phyloP scores from a whole-genome alignment of 2,888 invertebrate genomes.

The Tachina fera region DNA sequence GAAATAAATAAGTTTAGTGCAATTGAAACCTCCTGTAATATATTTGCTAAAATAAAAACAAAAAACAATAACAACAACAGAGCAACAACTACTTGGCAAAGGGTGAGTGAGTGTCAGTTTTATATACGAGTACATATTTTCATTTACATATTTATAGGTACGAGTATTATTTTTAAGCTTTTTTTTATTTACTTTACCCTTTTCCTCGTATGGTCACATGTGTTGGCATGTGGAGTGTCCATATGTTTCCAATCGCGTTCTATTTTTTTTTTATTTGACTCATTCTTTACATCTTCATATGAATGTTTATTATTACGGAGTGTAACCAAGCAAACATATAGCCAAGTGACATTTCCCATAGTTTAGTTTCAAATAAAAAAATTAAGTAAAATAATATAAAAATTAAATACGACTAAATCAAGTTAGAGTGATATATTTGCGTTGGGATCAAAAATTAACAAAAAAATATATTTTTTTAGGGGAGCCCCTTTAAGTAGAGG shows the following conservation, averaged over 20 bases:
- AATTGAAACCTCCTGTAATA: slow-evolving; percentile 60
- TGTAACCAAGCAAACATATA: background rate
- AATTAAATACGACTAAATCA: too few relatives aligned
- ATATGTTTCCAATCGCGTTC: background rate
- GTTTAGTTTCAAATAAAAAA: background rate
- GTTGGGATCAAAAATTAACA: too few relatives aligned
- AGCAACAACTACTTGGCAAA: slow-evolving; percentile 41
- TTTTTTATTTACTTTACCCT: background rate
- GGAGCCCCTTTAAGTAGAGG: too few relatives aligned
- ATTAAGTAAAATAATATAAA: background rate
- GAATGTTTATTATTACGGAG: background rate
- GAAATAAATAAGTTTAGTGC: slow-evolving; percentile 61
- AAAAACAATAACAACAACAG: background rate
- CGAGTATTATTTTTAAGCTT: background rate
- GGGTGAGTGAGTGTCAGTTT: slow-evolving; percentile 55
- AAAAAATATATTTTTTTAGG: too few relatives aligned
- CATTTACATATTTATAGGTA: slow-evolving; percentile 23
- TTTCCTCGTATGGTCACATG: background rate
- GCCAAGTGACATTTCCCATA: background rate
- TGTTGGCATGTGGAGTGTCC: background rate
- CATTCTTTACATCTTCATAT: background rate
- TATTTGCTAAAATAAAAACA: slow-evolving; percentile 41
- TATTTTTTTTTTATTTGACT: background rate
- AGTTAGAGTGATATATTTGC: too few relatives aligned
- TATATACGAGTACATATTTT: slow-evolving; percentile 15